These are phyloP conservation scores for Silurus aristotelis DNA, from an alignment of 2,797 vertebrate species.

Conservation along the genomic window DNA sequence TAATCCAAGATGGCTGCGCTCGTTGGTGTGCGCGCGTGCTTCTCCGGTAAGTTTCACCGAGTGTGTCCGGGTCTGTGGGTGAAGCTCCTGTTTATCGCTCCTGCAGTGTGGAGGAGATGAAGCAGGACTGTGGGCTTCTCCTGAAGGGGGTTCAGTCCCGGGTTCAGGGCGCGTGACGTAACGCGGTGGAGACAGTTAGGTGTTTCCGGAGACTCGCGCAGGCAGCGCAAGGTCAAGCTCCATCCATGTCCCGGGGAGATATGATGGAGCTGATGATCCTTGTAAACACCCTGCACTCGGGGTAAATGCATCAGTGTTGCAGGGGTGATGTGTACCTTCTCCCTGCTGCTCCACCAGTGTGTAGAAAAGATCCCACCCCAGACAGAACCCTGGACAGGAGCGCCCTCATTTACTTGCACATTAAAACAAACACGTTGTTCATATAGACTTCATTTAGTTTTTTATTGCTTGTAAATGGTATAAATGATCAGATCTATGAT, in stretches of 20 bases:
- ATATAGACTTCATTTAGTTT: too few species aligned
- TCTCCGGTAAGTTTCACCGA: constrained; percentile 69
- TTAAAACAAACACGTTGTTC: too few species aligned
- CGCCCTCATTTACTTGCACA: too few species aligned
- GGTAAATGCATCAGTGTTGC: neutral
- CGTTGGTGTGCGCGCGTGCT: constrained; percentile 72
- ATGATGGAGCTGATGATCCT: too few species aligned
- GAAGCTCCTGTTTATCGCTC: neutral
- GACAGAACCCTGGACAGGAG: too few species aligned
- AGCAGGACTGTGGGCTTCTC: neutral
- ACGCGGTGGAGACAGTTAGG: too few species aligned
- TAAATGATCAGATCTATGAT: too few species aligned
- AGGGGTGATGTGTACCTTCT: neutral
- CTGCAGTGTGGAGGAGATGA: neutral
- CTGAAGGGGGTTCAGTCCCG: neutral
- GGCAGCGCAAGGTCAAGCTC: constrained; percentile 23
- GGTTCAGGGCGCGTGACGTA: neutral
- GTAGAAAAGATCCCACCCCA: too few species aligned
- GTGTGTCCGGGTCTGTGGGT: neutral
- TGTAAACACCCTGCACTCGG: neutral
- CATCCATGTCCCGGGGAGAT: neutral
- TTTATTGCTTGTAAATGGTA: too few species aligned
- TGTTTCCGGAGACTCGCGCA: neutral
- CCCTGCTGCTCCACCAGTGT: too few species aligned
- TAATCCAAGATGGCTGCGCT: constrained; percentile 76